Evolutionary conservation across 2,113 vertebrate genomes (phyloP), one percentile per base, ranked within the genome.

Genomic region (Strix uralensis): DNA sequence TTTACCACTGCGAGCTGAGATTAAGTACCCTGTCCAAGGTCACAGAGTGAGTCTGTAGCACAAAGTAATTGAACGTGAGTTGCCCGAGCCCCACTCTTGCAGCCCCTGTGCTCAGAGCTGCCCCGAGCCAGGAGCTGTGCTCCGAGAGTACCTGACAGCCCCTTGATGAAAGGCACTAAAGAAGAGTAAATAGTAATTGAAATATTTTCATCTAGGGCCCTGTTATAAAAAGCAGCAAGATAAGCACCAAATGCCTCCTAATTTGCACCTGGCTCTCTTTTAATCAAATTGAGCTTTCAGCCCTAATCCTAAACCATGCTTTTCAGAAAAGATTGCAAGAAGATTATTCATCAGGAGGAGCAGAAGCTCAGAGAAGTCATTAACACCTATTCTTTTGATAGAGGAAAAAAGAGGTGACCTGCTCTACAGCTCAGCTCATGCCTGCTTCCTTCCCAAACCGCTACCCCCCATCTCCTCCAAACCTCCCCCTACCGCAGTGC

Each of bases 201-300:
- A 91, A 71, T 92, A 71, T 81, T 86, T 61, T 74, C 73, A 79
- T 71, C 88, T 36, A 44, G 54, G 57, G 80, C 83, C 61, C 77
- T 29, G n/a, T 52, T 84, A 86, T 14, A 40, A 62, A 72, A 83
- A 88, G 66, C 40, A 63, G 63, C 63, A 62, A 74, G 75, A 34
- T 34, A 30, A 91, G 62, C 62, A 36, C 44, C 54, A 22, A 89
- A 49, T 14, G 86, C 72, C 65, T 88, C 72, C 88, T 78, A 23
- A 94, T 94, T 94, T 94, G 90, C 96, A 83, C 94, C 75, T 81
- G 69, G 87, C 86, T 81, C 55, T 80, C 90, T 66, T 92, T 81
- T 92, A 92, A 96, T 83, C 88, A 94, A 90, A 86, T 36, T 6
- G 80, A 95, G 93, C 86, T 94, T 86, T 78, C 94, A 94, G 96